phyloP scores from a whole-genome alignment of 2,113 vertebrate genomes.

The Apistogramma diplotaenia region DNA sequence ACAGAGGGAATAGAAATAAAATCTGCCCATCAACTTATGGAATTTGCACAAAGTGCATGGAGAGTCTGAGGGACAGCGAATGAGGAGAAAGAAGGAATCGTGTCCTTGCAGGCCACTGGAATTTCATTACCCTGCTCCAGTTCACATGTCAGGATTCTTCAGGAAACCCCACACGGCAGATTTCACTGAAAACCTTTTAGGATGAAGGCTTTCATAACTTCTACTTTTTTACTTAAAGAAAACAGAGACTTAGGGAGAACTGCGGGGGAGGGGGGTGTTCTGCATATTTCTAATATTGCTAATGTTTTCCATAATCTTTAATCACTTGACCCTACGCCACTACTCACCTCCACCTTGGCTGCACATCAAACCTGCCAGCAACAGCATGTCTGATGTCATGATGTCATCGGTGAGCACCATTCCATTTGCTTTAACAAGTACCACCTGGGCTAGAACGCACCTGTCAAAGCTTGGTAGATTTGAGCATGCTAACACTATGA shows the following conservation, averaged over 20 bases:
- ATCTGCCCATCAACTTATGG: constrained; percentile 27
- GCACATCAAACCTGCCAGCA: constrained; percentile 38
- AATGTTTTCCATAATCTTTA: constrained; percentile 41
- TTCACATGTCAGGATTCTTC: constrained; percentile 32
- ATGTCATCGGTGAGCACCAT: constrained; percentile 43
- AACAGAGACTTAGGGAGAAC: background rate
- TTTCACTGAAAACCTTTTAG: background rate
- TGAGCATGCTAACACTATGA: background rate
- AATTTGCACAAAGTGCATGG: constrained; percentile 9
- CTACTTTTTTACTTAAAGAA: background rate
- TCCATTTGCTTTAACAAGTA: constrained; percentile 50
- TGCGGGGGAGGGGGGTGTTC: too few species aligned
- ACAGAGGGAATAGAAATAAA: background rate
- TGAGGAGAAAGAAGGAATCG: constrained; percentile 51
- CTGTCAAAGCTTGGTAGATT: constrained; percentile 35
- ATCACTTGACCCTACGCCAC: constrained; percentile 18
- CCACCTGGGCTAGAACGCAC: constrained; percentile 50
- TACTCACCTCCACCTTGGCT: constrained; percentile 34
- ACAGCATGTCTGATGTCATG: constrained; percentile 38
- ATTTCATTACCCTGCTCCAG: constrained; percentile 56
- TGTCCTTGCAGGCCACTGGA: constrained; percentile 71
- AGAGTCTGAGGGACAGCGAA: constrained; percentile 12
- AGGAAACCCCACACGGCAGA: constrained; percentile 13
- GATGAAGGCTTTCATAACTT: constrained; percentile 11
- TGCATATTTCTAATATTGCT: background rate